A percentile compares a stretch with the other conserved stretches of the same genome.
Conservation (phyloP, 1,140 invertebrate genomes). For the Zophobas morio region DNA sequence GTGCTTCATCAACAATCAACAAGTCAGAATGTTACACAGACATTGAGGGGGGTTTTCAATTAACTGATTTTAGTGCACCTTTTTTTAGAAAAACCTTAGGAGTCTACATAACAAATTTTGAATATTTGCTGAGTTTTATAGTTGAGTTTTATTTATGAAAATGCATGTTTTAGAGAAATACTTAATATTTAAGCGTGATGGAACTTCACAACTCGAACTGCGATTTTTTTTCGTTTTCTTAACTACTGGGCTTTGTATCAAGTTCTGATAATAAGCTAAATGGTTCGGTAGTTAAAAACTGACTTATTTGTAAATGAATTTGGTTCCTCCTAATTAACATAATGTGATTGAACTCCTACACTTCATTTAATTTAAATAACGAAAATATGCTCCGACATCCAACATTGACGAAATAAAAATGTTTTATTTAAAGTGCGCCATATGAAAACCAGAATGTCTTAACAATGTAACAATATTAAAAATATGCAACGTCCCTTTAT, state of each 20-base stretch:
- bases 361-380: too few species aligned
- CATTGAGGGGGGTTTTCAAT: not conserved
- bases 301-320: not conserved
- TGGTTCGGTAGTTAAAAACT: not conserved
- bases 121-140: not conserved
- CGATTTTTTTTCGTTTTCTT: slow-evolving; percentile 13
- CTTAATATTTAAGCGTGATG: slow-evolving; percentile 4
- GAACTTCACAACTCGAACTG: slow-evolving; percentile 19
- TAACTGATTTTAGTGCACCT: not conserved
- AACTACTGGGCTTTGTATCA: slow-evolving; percentile 24
- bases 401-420: too few species aligned
- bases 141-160: slow-evolving; percentile 21
- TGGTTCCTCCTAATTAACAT: not conserved
- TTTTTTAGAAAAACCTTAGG: not conserved
- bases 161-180: not conserved
- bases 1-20: slow-evolving; percentile 6
- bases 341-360: too few species aligned
- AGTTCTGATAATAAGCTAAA: slow-evolving; percentile 19
- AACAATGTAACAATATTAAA: too few species aligned
- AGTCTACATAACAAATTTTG: not conserved
- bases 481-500: too few species aligned
- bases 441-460: too few species aligned
- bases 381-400: too few species aligned
- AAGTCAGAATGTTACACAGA: not conserved
- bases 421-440: too few species aligned